phyloP scores from a whole-genome alignment of 2,888 invertebrate species.

The Zygogramma bicolorata region DNA sequence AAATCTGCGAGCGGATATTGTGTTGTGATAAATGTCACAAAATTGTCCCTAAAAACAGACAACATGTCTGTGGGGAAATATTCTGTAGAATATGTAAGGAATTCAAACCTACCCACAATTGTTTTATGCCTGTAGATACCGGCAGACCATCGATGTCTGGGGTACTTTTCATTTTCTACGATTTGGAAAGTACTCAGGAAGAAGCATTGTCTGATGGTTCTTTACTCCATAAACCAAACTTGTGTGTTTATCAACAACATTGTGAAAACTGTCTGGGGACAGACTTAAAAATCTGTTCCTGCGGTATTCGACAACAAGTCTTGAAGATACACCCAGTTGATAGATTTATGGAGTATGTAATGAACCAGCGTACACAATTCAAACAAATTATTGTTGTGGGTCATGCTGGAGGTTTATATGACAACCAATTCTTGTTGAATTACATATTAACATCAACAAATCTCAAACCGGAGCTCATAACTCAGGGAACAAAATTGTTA shows the following conservation, averaged over 20 bases:
- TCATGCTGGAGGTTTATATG: constrained; percentile 15
- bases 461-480: constrained; percentile 30
- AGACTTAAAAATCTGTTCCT: background rate
- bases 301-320: background rate
- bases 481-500: constrained; percentile 35
- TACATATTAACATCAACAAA: constrained; percentile 22
- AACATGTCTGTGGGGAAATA: background rate
- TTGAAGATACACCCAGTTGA: background rate
- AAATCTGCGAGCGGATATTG: background rate
- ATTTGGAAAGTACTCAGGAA: background rate
- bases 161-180: background rate
- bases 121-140: background rate
- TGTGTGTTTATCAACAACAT: background rate
- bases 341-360: background rate
- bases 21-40: background rate
- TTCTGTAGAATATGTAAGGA: background rate
- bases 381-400: constrained; percentile 26
- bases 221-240: background rate
- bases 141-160: background rate
- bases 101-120: background rate
- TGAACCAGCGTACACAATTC: constrained; percentile 5
- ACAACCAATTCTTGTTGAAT: constrained; percentile 25
- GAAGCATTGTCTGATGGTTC: background rate
- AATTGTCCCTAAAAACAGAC: background rate
- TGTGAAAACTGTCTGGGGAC: background rate